Conservation (phyloP, 2,888 invertebrate genomes). For the Calliopum simillimum region DNA sequence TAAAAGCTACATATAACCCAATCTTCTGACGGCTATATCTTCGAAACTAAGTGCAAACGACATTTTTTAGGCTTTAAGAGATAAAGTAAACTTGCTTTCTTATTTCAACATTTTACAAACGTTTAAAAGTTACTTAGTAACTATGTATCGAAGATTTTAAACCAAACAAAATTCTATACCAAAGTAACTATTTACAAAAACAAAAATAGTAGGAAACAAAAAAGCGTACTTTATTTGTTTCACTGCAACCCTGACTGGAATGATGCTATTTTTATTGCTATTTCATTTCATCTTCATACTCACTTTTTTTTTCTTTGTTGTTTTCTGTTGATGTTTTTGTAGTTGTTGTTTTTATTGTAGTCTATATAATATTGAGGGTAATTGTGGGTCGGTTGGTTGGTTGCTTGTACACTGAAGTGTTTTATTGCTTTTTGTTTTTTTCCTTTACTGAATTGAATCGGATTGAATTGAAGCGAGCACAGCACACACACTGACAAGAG, state of each 20-base stretch:
- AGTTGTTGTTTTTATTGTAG: conserved; percentile 12
- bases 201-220: no score
- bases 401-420: conserved; percentile 5
- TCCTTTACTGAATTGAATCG: conserved; percentile 14
- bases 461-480: conserved; percentile 16
- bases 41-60: no score
- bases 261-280: conserved; percentile 26
- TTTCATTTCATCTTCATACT: conserved; percentile 7
- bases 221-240: no score
- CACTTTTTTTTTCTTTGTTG: conserved; percentile 11
- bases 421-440: conserved; percentile 1
- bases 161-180: no score
- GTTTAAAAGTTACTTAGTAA: no score
- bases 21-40: no score
- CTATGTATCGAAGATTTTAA: no score
- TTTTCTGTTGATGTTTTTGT: not conserved
- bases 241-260: conserved; percentile 17
- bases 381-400: conserved; percentile 18
- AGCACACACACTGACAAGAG: conserved; percentile 19
- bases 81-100: no score
- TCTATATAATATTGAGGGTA: conserved; percentile 13
- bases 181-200: no score
- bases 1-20: no score
- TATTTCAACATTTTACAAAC: no score
- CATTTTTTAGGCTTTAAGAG: no score